Percentiles rank a stretch among this genome's conserved stretches.
Evolutionary conservation across 2,888 invertebrate genomes (phyloP).

Genomic region (Caenorhabditis panamensis): DNA sequence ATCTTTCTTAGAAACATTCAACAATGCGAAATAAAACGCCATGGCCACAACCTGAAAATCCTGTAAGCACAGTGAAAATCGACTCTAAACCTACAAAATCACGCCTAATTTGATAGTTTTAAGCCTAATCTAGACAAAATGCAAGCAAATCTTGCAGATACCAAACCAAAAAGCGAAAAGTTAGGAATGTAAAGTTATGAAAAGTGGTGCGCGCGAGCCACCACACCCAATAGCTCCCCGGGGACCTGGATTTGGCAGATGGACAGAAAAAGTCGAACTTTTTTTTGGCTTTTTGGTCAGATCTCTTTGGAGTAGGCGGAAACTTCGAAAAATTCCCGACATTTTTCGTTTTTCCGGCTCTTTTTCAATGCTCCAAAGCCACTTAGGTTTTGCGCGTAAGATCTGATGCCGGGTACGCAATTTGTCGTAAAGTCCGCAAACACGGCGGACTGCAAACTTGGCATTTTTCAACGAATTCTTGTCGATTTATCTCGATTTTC

Average conservation of each 20-base stretch:
- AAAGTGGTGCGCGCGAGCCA: slow-evolving; percentile 29
- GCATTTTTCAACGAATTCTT: slow-evolving; percentile 39
- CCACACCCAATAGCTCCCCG: slow-evolving; percentile 29
- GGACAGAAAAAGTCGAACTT: slow-evolving; percentile 25
- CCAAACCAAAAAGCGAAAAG: too few relatives aligned
- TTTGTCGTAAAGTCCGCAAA: slow-evolving; percentile 41
- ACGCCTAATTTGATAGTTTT: too few relatives aligned
- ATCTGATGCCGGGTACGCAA: slow-evolving; percentile 9
- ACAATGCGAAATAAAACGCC: slow-evolving; percentile 70
- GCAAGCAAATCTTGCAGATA: too few relatives aligned
- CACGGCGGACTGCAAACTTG: slow-evolving; percentile 40
- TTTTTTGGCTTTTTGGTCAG: slow-evolving; percentile 11
- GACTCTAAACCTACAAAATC: background rate
- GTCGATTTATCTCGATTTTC: slow-evolving; percentile 18
- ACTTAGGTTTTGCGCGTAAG: slow-evolving; percentile 32
- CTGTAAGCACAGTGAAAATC: background rate
- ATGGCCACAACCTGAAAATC: slow-evolving; percentile 26
- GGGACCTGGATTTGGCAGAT: slow-evolving; percentile 36
- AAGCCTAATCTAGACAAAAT: too few relatives aligned
- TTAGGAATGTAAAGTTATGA: slow-evolving; percentile 60
- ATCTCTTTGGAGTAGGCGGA: background rate
- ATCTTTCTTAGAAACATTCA: slow-evolving; percentile 66
- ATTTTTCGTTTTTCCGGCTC: background rate
- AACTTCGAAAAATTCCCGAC: background rate
- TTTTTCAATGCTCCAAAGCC: too few relatives aligned